A percentile compares a stretch with the other conserved stretches of the same genome.
phyloP scores from a whole-genome alignment of 2,113 vertebrate genomes.

The Antechinus flavipes region DNA sequence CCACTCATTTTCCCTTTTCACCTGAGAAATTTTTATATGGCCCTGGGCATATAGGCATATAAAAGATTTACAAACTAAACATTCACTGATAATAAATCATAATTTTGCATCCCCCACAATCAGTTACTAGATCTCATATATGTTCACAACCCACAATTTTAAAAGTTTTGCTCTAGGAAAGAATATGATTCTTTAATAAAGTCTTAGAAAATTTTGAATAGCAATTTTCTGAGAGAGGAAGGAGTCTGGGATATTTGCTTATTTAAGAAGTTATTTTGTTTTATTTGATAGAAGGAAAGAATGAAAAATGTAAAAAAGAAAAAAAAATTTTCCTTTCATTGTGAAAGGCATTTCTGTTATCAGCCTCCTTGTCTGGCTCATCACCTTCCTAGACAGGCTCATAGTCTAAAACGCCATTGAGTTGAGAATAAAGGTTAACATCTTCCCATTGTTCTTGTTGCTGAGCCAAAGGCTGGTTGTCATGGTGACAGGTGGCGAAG shows the following conservation, averaged over 20 bases:
- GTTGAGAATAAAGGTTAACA: conserved; percentile 3
- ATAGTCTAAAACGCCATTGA: neutral
- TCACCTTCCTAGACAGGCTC: neutral
- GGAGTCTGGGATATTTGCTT: neutral
- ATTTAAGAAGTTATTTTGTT: neutral
- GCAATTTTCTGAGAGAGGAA: neutral
- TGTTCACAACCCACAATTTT: no score
- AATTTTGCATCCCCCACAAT: no score
- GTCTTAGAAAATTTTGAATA: neutral
- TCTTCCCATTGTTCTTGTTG: neutral
- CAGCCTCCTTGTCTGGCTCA: neutral
- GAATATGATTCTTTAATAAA: neutral
- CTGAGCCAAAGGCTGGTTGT: neutral
- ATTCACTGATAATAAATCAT: no score
- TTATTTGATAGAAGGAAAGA: neutral
- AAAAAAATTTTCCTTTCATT: neutral
- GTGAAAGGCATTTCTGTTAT: neutral
- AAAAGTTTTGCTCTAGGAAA: neutral
- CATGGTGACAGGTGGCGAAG: neutral
- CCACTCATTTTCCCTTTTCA: no score
- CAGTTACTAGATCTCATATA: no score
- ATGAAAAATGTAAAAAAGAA: neutral
- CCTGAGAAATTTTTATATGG: no score
- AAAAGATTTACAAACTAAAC: no score
- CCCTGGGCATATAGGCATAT: no score